Conservation (phyloP, 2,797 vertebrate species). For the Melanotaenia nigrans region DNA sequence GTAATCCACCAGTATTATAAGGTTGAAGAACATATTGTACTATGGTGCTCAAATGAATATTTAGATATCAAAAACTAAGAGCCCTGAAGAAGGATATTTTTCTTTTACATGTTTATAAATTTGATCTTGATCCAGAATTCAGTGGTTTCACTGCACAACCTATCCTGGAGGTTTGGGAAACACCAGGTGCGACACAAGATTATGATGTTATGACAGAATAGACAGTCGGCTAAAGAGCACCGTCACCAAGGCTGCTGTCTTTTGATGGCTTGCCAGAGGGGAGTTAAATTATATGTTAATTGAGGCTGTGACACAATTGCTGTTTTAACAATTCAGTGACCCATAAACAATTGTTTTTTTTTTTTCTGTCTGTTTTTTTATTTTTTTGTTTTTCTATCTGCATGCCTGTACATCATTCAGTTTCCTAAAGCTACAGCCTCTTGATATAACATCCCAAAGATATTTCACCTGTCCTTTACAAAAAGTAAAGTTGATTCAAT, state of each 20-base stretch:
- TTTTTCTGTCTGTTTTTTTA: background rate
- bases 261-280: constrained; percentile 55
- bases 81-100: background rate
- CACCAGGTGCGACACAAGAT: constrained; percentile 33
- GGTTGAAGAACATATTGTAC: constrained; percentile 1
- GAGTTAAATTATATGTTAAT: constrained; percentile 41
- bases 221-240: constrained; percentile 46
- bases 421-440: constrained; percentile 16
- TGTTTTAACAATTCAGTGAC: constrained; percentile 47
- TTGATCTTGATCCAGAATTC: background rate
- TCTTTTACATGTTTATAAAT: background rate
- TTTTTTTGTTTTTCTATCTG: constrained; percentile 34
- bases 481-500: constrained; percentile 30
- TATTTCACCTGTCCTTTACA: constrained; percentile 34
- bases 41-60: constrained; percentile 18
- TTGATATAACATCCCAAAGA: constrained; percentile 13
- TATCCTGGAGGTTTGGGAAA: constrained; percentile 21
- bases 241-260: constrained; percentile 50
- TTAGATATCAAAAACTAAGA: constrained; percentile 19
- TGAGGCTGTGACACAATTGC: constrained; percentile 46
- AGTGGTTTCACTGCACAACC: constrained; percentile 28
- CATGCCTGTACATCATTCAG: constrained; percentile 48
- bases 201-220: constrained; percentile 39
- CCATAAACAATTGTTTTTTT: constrained; percentile 26
- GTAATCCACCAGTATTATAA: background rate